A percentile compares a stretch with the other conserved stretches of the same genome.
Conservation (phyloP, 2,888 invertebrate species). For the Neoscelio sp. region DNA sequence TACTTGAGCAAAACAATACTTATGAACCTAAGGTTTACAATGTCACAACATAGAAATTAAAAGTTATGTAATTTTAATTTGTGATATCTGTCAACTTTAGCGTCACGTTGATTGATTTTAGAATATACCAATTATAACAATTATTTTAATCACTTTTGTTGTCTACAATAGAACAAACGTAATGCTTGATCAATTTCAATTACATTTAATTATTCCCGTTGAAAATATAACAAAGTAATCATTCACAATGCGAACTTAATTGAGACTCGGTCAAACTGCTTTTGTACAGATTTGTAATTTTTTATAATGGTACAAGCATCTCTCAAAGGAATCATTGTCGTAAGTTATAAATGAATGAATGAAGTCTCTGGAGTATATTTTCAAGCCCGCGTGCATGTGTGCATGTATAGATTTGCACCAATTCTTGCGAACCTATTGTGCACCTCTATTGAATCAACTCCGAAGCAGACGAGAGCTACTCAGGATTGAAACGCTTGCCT, state of each 20-base stretch:
- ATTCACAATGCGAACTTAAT: slow-evolving; percentile 1
- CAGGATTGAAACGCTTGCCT: slow-evolving; percentile 64
- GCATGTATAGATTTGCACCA: slow-evolving; percentile 52
- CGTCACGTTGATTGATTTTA: too few relatives aligned
- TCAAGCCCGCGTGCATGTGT: slow-evolving; percentile 7
- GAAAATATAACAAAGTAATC: background rate
- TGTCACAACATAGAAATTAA: too few relatives aligned
- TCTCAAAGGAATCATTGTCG: slow-evolving; percentile 33
- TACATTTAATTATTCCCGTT: background rate
- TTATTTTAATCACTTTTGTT: too few relatives aligned
- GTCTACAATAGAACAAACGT: slow-evolving; percentile 8
- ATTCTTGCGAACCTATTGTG: slow-evolving; percentile 61
- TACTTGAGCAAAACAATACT: too few relatives aligned
- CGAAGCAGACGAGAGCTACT: slow-evolving; percentile 65
- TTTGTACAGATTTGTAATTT: background rate
- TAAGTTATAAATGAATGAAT: slow-evolving; percentile 46
- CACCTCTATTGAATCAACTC: slow-evolving; percentile 63
- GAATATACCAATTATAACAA: too few relatives aligned
- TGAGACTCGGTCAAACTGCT: background rate
- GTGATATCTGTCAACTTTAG: too few relatives aligned
- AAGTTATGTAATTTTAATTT: too few relatives aligned
- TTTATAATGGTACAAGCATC: slow-evolving; percentile 3
- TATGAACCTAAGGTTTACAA: too few relatives aligned
- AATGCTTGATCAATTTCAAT: background rate
- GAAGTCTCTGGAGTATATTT: slow-evolving; percentile 38